Evolutionary conservation across 2,888 invertebrate genomes (phyloP).

Genomic region (Lysandra bellargus): DNA sequence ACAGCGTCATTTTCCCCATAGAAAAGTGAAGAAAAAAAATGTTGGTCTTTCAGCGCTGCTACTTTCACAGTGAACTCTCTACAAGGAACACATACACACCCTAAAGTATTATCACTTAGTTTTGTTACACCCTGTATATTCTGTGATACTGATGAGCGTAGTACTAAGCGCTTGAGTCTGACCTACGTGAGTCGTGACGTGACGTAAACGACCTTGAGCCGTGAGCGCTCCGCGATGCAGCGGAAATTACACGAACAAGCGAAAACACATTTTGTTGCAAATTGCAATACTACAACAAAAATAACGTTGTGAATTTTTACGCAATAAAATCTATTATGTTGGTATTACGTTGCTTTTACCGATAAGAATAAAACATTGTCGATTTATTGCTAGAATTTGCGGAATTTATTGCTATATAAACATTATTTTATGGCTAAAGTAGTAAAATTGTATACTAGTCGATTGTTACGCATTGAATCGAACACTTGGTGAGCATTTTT

Average conservation of each 20-base stretch:
- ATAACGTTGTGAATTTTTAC: neutral
- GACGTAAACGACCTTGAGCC: neutral
- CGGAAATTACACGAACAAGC: slow-evolving; percentile 2
- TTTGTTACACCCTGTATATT: no score
- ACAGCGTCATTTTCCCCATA: no score
- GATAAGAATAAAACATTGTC: neutral
- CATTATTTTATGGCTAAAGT: neutral
- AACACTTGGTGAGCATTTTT: neutral
- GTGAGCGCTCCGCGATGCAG: neutral
- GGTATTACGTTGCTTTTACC: neutral
- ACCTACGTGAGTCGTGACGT: neutral
- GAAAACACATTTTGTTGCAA: slow-evolving; percentile 5
- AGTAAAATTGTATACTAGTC: neutral
- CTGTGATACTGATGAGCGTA: neutral
- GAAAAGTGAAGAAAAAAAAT: no score
- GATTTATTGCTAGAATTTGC: slow-evolving; percentile 6
- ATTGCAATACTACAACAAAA: neutral
- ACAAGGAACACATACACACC: no score
- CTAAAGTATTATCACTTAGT: no score
- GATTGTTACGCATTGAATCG: neutral
- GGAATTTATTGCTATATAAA: neutral
- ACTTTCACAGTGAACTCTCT: no score
- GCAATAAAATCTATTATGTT: slow-evolving; percentile 4
- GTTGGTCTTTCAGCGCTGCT: no score
- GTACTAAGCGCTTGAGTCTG: neutral